These are phyloP conservation scores for Tiliqua scincoides DNA, from an alignment of 2,113 vertebrate species.

Conservation along the genomic window DNA sequence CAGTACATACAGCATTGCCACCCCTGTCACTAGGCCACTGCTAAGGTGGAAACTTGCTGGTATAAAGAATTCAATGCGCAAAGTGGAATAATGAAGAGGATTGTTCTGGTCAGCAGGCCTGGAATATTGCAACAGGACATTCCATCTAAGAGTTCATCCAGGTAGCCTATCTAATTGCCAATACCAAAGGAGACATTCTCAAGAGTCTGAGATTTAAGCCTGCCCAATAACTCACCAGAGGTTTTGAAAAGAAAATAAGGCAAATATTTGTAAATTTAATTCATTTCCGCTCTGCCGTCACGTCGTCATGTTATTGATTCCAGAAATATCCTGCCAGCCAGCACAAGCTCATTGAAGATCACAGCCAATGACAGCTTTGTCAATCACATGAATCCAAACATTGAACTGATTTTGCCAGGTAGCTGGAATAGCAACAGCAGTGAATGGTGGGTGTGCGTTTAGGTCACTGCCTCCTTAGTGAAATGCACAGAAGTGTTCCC, in stretches of 20 bases:
- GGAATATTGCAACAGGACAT: background rate
- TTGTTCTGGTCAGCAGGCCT: too few relatives aligned
- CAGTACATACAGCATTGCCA: too few relatives aligned
- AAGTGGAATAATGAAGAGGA: too few relatives aligned
- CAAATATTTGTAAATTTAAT: background rate
- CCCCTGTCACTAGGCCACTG: too few relatives aligned
- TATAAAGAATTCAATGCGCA: too few relatives aligned
- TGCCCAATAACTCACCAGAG: background rate
- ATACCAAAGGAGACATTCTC: too few relatives aligned
- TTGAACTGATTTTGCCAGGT: background rate
- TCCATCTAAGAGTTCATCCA: too few relatives aligned
- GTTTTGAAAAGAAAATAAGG: background rate
- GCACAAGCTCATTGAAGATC: background rate
- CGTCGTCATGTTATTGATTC: background rate
- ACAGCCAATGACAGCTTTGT: background rate
- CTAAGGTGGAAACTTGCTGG: too few relatives aligned
- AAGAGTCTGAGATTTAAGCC: background rate
- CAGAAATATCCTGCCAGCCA: background rate
- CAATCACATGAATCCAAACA: background rate
- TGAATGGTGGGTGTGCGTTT: too few relatives aligned
- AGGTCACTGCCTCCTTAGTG: background rate
- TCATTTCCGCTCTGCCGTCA: background rate
- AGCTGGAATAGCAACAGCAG: background rate
- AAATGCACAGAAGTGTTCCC: background rate
- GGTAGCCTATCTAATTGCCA: too few relatives aligned